Evolutionary conservation across 2,888 invertebrate species (phyloP), one percentile per base, ranked within the genome.

Genomic region (Disparrhopalites patrizii): DNA sequence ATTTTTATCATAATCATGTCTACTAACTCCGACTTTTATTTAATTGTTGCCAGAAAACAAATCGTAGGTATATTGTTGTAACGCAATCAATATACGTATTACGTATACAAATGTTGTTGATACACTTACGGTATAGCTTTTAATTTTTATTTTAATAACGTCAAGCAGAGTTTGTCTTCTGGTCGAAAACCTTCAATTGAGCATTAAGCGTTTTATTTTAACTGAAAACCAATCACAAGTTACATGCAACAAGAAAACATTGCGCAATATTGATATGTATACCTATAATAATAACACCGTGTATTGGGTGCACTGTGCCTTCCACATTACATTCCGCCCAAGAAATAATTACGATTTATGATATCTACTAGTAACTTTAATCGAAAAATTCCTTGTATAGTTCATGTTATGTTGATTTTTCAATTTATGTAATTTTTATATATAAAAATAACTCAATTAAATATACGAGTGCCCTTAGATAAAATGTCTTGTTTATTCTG

Each of bases 351-450:
- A 57, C 56, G 55, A 55, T 63, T 40, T 27, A 43, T 20, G 27
- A 56, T 51, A 61, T 20, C 27, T 36, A 61, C 15, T 30, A 27
- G 28, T 60, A 60, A 47, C 30, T 23, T 47, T 60, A 38, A 61
- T 51, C 28, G 33, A 51, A 61, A 50, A 51, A 50, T 36, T 33
- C 56, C 51, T 60, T 67, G 67, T 64, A 61, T 40, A 61, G 64
- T 67, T 67, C 55, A 61, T 54, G 40, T 67, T 67, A 36, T 63
- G 67, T 64, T 67, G 55, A 61, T 63, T 67, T 67, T 63, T 64
- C 63, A 67, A 67, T 62, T 61, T 66, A 51, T 67, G 60, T 58
- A 64, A 43, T 38, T 67, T 67, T 67, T 67, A 62, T 67, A 63
- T 64, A 60, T 50, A 67, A 67, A n/a, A 60, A 58, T 51, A 65